These are phyloP conservation scores for Ophonus ardosiacus DNA, from an alignment of 2,888 invertebrate genomes.

Conservation along the genomic window DNA sequence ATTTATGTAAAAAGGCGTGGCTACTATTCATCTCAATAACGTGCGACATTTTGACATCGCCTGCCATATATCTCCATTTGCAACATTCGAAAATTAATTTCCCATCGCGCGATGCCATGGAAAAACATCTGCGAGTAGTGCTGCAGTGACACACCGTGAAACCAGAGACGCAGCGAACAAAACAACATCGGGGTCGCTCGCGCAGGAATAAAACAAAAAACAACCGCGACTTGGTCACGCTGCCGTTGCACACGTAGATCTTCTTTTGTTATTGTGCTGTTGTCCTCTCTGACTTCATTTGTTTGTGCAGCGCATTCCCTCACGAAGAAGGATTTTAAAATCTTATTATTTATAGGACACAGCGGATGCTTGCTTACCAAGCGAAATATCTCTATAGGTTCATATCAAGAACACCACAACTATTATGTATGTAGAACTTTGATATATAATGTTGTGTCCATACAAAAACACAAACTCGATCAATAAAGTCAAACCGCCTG, in stretches of 20 bases:
- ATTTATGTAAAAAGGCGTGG: conserved; percentile 28
- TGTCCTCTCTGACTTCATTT: conserved; percentile 32
- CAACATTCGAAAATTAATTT: conserved; percentile 26
- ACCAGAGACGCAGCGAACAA: conserved; percentile 21
- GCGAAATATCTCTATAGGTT: neutral
- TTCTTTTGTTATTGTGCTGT: conserved; percentile 40
- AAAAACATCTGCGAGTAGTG: conserved; percentile 5
- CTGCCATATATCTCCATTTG: neutral
- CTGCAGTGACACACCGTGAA: conserved; percentile 38
- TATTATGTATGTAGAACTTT: no score
- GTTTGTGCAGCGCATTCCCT: conserved; percentile 30
- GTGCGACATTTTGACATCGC: neutral
- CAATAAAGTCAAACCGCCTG: no score
- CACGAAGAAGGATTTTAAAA: neutral
- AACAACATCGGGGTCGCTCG: conserved; percentile 42
- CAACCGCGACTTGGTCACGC: conserved; percentile 7
- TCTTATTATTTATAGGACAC: conserved; percentile 1
- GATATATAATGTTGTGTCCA: no score
- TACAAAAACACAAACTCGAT: no score
- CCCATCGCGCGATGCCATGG: conserved; percentile 2
- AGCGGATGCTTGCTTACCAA: neutral
- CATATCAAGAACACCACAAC: no score
- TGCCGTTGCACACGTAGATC: conserved; percentile 14
- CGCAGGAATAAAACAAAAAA: neutral
- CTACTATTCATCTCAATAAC: conserved; percentile 33